phyloP scores from a whole-genome alignment of 2,113 vertebrate species.

The Pygoscelis adeliae region DNA sequence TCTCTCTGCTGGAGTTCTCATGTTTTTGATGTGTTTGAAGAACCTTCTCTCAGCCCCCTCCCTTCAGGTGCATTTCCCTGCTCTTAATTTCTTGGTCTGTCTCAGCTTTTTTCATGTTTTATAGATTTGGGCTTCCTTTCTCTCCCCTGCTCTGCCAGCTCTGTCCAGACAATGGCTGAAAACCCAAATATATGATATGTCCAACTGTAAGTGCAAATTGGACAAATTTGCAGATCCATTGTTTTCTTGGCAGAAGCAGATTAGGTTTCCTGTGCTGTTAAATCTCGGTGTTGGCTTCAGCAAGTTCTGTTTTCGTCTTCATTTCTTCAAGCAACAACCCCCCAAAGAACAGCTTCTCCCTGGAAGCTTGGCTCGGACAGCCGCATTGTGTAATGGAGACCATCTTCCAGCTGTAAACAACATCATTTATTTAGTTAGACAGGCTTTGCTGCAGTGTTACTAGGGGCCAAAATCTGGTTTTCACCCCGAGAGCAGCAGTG shows the following conservation, averaged over 20 bases:
- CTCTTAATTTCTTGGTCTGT: not conserved
- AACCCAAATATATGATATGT: not conserved
- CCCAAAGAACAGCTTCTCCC: not conserved
- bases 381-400: not conserved
- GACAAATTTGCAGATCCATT: not conserved
- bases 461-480: not conserved
- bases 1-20: not conserved
- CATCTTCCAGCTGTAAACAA: slow-evolving; percentile 33
- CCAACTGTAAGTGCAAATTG: not conserved
- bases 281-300: not conserved
- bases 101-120: not conserved
- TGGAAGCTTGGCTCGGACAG: not conserved
- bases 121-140: not conserved
- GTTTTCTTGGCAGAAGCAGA: not conserved
- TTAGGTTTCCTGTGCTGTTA: not conserved
- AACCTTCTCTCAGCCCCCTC: not conserved
- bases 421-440: not conserved
- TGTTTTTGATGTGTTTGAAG: not conserved
- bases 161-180: not conserved
- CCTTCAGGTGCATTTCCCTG: not conserved
- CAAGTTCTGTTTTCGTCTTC: not conserved
- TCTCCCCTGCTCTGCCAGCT: not conserved
- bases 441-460: not conserved
- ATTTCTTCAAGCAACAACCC: not conserved
- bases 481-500: not conserved